Base-by-base conservation (phyloP, 2,888 invertebrate species). In the Gisinianus flammeolus region DNA sequence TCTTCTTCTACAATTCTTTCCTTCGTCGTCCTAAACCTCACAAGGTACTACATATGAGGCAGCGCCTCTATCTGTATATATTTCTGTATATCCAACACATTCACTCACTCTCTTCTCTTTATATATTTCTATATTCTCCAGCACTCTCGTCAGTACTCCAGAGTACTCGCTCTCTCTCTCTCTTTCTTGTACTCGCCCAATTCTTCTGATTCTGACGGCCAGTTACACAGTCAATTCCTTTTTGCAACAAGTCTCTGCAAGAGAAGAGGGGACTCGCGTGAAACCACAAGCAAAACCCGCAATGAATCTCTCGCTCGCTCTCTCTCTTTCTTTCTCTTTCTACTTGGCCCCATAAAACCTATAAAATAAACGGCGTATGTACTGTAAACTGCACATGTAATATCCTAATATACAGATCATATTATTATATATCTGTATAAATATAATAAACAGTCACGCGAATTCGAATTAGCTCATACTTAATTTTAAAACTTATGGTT, bases 171-270 rank as follows among this genome's bases (percentile, higher is more conserved):
- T 22, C 8, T 62, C 24, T 10, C 28, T 28, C 58, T 24, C 22
- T 24, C 58, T 8, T 58, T 22, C 58, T 58, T 22, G 19, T 16
- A 44, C 44, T 12, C 12, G 12, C 44, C 44, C 12, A 6, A 44
- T 16, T 44, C 44, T 44, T 19, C 44, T 44, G 44, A 44, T 44
- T 44, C 19, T 44, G 44, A 44, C 19, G 44, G 44, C 44, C 19
- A 44, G 16, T 44, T 44, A 44, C 44, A 16, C 19, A 44, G 16
- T 44, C 19, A 44, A 12, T 44, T 58, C 58, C 3, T 58, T 3
- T 62, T 58, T 62, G 62, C 62, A 62, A 62, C 62, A 62, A 62
- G 62, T 62, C 62, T 62, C 62, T 62, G 12, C 28, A n/a, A n/a
- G n/a, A n/a, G n/a, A n/a, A n/a, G n/a, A n/a, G n/a, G 35, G 5